Evolutionary conservation across 2,888 invertebrate species (phyloP).

Genomic region (Augiades crinisus): DNA sequence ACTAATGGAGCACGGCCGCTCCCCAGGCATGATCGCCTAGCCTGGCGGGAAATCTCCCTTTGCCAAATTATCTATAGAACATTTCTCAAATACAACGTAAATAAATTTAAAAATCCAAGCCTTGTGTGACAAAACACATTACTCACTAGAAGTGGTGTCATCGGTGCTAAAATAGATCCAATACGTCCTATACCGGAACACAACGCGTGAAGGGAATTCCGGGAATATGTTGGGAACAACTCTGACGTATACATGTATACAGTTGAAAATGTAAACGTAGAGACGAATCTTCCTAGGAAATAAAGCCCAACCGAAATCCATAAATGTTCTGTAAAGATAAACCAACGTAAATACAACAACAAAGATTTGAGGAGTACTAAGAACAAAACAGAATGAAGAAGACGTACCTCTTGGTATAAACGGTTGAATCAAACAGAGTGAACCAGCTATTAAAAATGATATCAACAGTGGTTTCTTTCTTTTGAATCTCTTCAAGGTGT

Average conservation of each 20-base stretch:
- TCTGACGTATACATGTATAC: conserved; percentile 51
- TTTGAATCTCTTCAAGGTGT: conserved; percentile 71
- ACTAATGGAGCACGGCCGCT: too few species aligned
- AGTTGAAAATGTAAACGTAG: conserved; percentile 40
- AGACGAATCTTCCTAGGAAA: conserved; percentile 39
- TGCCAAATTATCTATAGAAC: too few species aligned
- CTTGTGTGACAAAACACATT: neutral
- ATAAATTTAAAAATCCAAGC: too few species aligned
- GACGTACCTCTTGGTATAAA: conserved; percentile 70
- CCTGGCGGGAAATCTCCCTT: too few species aligned
- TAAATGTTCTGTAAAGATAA: conserved; percentile 32
- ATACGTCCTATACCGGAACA: conserved; percentile 48
- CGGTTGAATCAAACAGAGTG: conserved; percentile 76
- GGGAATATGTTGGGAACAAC: conserved; percentile 49
- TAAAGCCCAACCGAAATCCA: conserved; percentile 41
- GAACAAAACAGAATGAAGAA: neutral
- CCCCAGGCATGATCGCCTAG: too few species aligned
- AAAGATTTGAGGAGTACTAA: too few species aligned
- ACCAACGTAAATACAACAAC: too few species aligned
- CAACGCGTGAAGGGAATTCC: conserved; percentile 49
- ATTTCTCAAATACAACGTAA: too few species aligned
- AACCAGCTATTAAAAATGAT: conserved; percentile 73
- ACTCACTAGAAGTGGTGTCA: conserved; percentile 53
- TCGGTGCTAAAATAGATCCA: conserved; percentile 47
- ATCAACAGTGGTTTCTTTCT: conserved; percentile 72